A percentile compares a stretch with the other conserved stretches of the same genome.
Evolutionary conservation across 2,113 vertebrate genomes (phyloP).

Genomic region (Sisor rabdophorus): DNA sequence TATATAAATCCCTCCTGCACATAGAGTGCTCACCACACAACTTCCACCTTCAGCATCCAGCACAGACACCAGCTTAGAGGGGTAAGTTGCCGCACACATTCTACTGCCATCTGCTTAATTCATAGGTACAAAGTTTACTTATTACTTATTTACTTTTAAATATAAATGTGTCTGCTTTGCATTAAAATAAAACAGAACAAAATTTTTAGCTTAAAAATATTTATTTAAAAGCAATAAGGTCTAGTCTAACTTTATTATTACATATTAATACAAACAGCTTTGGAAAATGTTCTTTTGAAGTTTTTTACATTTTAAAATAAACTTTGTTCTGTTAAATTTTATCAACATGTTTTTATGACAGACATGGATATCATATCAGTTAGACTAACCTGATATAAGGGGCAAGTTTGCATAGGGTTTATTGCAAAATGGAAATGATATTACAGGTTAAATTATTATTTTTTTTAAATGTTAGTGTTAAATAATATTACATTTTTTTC

Average conservation of each 20-base stretch:
- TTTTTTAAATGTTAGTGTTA: slow-evolving; percentile 45
- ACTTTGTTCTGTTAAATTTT: no score
- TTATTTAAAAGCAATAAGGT: not conserved
- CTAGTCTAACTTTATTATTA: not conserved
- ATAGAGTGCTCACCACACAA: slow-evolving; percentile 64
- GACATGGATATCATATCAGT: not conserved
- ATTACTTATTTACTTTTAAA: not conserved
- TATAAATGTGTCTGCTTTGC: not conserved
- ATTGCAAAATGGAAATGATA: not conserved
- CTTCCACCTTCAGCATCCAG: slow-evolving; percentile 65
- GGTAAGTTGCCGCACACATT: slow-evolving; percentile 55
- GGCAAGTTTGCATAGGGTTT: not conserved
- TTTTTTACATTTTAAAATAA: no score
- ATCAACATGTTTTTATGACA: no score
- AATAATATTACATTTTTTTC: slow-evolving; percentile 61
- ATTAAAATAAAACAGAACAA: not conserved
- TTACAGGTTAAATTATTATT: not conserved
- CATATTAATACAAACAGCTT: not conserved
- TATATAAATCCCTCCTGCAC: slow-evolving; percentile 83
- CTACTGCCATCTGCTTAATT: not conserved
- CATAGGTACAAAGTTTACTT: not conserved
- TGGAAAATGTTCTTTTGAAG: no score
- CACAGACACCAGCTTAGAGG: slow-evolving; percentile 53
- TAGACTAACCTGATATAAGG: not conserved
- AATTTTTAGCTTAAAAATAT: not conserved